Base-by-base conservation (phyloP, 2,797 vertebrate species). In the Anableps anableps region DNA sequence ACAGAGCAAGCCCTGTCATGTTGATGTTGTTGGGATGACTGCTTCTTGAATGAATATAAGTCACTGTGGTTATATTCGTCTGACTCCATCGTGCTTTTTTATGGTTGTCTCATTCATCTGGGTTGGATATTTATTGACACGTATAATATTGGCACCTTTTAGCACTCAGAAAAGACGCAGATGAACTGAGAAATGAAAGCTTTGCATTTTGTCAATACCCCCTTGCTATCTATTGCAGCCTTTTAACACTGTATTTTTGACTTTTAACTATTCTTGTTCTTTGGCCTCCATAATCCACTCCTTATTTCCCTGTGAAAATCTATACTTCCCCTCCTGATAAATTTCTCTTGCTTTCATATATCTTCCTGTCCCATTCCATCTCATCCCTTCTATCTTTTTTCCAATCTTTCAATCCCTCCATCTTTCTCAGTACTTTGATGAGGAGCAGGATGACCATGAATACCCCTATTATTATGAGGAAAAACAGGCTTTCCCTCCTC, bases 361-460 rank as follows among this genome's bases (percentile, higher is more conserved):
- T 75, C 48, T 77, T 77, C 62, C 36, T 53, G 72, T 41, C 8
- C 19, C 17, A 76, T 80, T 45, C 75, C 60, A 80, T 80, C 77
- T 70, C 80, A 38, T 72, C 74, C 75, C 29, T 84, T 74, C 68
- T 36, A 77, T 62, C 74, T 43, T 78, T 72, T 58, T 48, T 74
- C n/a, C 85, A 84, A 66, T 83, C 87, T 83, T 83, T 84, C 77
- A 76, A 77, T 85, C 79, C 80, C 72, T 82, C 84, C 85, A 78
- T 50, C 43, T 78, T 83, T 84, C 91, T 93, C 88, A 89, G 95
- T 95, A 93, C 95, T 95, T 96, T 96, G 95, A 96, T 95, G 95
- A 95, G 91, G 93, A 95, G 89, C 93, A 91, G 90, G 94, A 95
- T 93, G 93, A 95, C 93, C 93, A 94, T 94, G 93, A 95, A 93